Base-by-base conservation (phyloP, 2,113 vertebrate genomes). In the Oostethus manadensis region DNA sequence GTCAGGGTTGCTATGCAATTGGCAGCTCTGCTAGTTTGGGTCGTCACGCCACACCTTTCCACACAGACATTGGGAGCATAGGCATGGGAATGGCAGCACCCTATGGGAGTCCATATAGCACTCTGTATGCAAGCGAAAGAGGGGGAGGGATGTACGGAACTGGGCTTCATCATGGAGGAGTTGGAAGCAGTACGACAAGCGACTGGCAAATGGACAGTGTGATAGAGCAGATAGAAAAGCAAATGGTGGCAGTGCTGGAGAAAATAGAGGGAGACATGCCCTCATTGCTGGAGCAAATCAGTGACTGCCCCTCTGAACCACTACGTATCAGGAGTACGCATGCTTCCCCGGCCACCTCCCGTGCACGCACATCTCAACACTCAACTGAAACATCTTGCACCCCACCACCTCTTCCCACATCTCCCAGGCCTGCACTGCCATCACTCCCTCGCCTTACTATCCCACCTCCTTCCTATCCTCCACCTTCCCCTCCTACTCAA, bases 181-280 rank as follows among this genome's bases (percentile, higher is more conserved):
- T 73, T 1, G 66, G 66, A 1, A 71, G 65, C 56, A 76, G 78
- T 38, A 44, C 76, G 3, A 78, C 81, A 40, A 73, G 84, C 2
- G 89, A 91, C 58, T 91, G 90, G 90, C 86, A 90, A 79, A 92
- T 92, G 90, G 90, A 92, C 82, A 90, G 86, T 26, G 89, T 89
- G 62, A 92, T 92, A 6, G 89, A 91, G 70, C 88, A 91, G 72
- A 92, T 92, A 35, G 89, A 92, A 66, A 90, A 90, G 66, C 90
- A 92, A 81, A 92, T 92, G 90, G 90, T 83, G 1, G 90, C 90
- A 0, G 90, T 92, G 48, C 82, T 92, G 65, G 90, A 92, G 71
- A 92, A 90, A 85, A 92, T 92, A 3, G 90, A 92, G 50, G 90
- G 90, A 23, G 90, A 92, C 71, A 92, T 92, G 89, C 90, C 90